Evolutionary conservation across 2,888 invertebrate genomes (phyloP), one percentile per base, ranked within the genome.

Genomic region (Eupithecia subfuscata): DNA sequence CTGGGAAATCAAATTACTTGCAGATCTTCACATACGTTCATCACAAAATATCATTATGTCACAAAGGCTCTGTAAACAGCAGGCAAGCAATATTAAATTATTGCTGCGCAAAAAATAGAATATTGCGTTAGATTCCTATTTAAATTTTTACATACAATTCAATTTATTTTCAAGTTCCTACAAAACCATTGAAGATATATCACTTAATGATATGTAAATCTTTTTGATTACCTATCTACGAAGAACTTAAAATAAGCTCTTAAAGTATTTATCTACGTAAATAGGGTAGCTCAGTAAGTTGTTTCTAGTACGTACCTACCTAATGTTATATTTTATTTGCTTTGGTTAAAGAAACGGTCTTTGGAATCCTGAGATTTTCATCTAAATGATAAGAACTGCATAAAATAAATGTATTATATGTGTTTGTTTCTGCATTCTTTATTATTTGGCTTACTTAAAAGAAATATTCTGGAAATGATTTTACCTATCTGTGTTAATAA

Each of bases 31-130:
- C 60, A 60, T 60, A 60, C 6, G 25, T 60, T 60, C 60, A 25
- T 25, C 12, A 25, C 6, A 60, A 1, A 60, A 5, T 4, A n/a
- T 25, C 25, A 60, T 25, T 60, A 60, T 3, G 25, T 60, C 6
- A 60, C 60, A 60, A 60, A 60, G 2, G 60, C 25, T 60, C 9
- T 25, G 60, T 25, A 14, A 60, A 60, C 48, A 45, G 22, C 64
- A 56, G 65, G 56, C 73, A 75, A 79, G 72, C 73, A 68, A 78
- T 79, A 74, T 77, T 74, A 78, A 82, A 79, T 68, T 34, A 34
- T 64, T 18, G 22, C 34, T 34, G 64, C 34, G 64, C 8, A 34
- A 34, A 16, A 30, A 64, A 8, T 18, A 64, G 18, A 18, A 64
- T 30, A 34, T 34, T 64, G 34, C 34, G 64, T 34, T 34, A 34